phyloP scores from a whole-genome alignment of 2,888 invertebrate genomes.

The Mythimna impura region DNA sequence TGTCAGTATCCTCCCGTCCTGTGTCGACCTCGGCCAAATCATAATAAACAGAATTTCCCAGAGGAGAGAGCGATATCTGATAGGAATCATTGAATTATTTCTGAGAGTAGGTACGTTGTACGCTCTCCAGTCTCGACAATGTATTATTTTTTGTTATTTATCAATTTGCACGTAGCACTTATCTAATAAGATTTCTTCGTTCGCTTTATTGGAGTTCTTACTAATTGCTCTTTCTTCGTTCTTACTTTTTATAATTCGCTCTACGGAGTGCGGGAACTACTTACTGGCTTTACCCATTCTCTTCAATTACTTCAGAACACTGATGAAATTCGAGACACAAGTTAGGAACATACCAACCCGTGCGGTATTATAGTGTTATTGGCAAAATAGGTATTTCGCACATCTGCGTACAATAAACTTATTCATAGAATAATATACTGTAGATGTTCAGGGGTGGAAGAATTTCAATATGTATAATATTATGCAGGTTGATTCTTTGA shows the following conservation, averaged over 20 bases:
- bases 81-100: conserved; percentile 78
- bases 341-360: conserved; percentile 10
- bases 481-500: conserved; percentile 90
- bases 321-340: conserved; percentile 24
- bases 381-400: conserved; percentile 66
- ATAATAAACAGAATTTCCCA: conserved; percentile 79
- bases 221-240: conserved; percentile 50
- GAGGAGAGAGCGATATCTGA: conserved; percentile 72
- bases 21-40: conserved; percentile 69
- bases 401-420: conserved; percentile 77
- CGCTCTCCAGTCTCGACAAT: conserved; percentile 32
- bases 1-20: conserved; percentile 71
- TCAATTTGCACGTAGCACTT: conserved; percentile 59
- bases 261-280: neutral
- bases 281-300: conserved; percentile 1
- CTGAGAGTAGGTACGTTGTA: conserved; percentile 50
- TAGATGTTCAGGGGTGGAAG: conserved; percentile 83
- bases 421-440: conserved; percentile 87
- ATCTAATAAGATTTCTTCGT: conserved; percentile 51
- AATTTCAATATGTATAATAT: conserved; percentile 90
- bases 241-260: conserved; percentile 39
- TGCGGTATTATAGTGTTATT: conserved; percentile 52
- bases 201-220: conserved; percentile 46
- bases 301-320: conserved; percentile 6
- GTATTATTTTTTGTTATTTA: conserved; percentile 62